Base-by-base conservation (phyloP, 2,797 vertebrate species). In the Antennarius maculatus region DNA sequence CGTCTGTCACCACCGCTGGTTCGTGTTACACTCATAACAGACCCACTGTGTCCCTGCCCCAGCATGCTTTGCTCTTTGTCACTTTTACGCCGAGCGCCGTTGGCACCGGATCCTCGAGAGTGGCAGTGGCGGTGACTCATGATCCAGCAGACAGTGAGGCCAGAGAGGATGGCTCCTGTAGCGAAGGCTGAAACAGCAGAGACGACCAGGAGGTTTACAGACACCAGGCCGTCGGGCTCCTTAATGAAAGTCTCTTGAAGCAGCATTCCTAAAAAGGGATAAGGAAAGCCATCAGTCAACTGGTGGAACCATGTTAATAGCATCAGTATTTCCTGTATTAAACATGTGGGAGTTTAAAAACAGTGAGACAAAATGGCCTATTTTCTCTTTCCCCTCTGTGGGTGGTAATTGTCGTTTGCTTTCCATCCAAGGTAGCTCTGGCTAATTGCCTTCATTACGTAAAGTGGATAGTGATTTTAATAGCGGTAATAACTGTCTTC, bases 101-200 rank as follows among this genome's bases (percentile, higher is more conserved):
- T 62, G 12, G 86, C 79, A 4, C 86, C 89, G 0, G 87, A 58
- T 1, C 88, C 62, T 0, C 92, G 89, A 23, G 91, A 84, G 57
- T 86, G 88, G 37, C 95, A 94, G 69, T 96, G 95, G n/a, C 96
- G 95, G 79, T 96, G 95, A 13, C 95, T 95, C 91, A 98, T 95
- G 82, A 97, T 95, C 95, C 97, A 98, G 87, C 97, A 98, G 60
- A 98, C 96, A 18, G 94, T 94, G 83, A 99, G 94, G 51, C 96
- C 97, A 0, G 97, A 98, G 76, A 99, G 94, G 69, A 95, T 88
- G 2, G 96, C 96, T 43, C 97, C 97, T 0, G 96, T 97, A 66
- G 96, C 91, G 12, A 99, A 99, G 14, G 97, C 97, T 0, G 96
- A 97, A 4, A 98, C 95, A 0, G 97, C 97, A 29, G 96, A 97